phyloP scores from a whole-genome alignment of 92 coral and sea anemone species.

The Epizoanthus stellaris region DNA sequence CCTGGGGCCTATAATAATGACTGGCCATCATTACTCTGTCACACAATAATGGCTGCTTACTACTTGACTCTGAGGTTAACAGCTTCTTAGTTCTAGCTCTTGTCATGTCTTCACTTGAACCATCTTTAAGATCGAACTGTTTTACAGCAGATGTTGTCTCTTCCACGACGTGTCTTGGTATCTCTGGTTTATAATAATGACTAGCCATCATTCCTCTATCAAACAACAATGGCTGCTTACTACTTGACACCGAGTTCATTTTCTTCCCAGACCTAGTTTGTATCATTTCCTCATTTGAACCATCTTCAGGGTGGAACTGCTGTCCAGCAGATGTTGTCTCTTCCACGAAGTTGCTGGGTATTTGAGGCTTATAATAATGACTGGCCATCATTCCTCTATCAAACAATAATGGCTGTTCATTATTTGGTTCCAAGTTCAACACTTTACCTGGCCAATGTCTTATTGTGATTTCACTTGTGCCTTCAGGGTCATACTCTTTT shows the following conservation, averaged over 20 bases:
- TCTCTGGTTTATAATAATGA: background rate
- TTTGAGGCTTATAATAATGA: conserved; percentile 1
- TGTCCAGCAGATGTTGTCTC: background rate
- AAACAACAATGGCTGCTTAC: background rate
- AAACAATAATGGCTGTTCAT: background rate
- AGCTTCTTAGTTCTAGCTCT: no score
- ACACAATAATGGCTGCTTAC: background rate
- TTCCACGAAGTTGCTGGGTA: background rate
- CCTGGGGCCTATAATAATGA: background rate
- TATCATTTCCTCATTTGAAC: background rate
- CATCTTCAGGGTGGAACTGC: background rate
- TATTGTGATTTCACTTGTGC: no score
- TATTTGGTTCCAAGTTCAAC: background rate
- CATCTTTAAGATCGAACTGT: background rate
- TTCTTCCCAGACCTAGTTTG: background rate
- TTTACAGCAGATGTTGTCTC: background rate
- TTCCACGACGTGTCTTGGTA: background rate
- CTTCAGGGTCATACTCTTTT: no score
- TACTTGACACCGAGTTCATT: background rate
- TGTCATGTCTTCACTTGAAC: no score
- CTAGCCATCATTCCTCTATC: background rate
- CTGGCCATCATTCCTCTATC: conserved; percentile 21
- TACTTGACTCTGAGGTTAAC: no score
- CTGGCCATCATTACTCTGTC: background rate
- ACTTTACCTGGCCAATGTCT: background rate